phyloP scores from a whole-genome alignment of 2,888 invertebrate genomes.

The Taphrorychus bicolor region DNA sequence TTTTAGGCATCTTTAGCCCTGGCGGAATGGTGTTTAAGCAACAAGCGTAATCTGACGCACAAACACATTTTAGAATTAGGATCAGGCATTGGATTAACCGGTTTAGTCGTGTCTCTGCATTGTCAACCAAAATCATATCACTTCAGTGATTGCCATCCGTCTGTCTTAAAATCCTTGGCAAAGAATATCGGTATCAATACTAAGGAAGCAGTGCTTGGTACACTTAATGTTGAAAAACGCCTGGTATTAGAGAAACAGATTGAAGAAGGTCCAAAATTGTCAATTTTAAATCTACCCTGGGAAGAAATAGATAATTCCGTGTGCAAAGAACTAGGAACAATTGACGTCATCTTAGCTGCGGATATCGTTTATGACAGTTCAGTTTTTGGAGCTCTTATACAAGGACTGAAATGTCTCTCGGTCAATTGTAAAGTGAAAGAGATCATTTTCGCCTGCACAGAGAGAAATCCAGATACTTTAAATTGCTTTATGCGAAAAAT shows the following conservation, averaged over 20 bases:
- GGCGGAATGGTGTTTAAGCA: conserved; percentile 72
- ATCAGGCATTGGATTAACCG: conserved; percentile 78
- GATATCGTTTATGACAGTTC: conserved; percentile 68
- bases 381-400: conserved; percentile 61
- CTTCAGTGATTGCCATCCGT: conserved; percentile 74
- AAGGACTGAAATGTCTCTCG: conserved; percentile 60
- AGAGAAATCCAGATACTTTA: conserved; percentile 72
- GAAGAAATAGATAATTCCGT: conserved; percentile 57
- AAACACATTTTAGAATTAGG: conserved; percentile 77
- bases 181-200: conserved; percentile 72
- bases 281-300: conserved; percentile 62
- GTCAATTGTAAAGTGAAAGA: conserved; percentile 52
- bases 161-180: conserved; percentile 68
- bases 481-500: conserved; percentile 61
- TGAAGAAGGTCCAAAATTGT: background rate
- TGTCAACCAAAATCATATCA: conserved; percentile 65
- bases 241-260: background rate
- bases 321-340: conserved; percentile 48
- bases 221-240: background rate
- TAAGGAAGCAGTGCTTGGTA: background rate
- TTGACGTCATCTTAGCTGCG: conserved; percentile 66
- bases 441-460: conserved; percentile 66
- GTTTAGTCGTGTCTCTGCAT: conserved; percentile 66
- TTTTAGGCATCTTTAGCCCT: conserved; percentile 73
- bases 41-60: conserved; percentile 62